phyloP scores from a whole-genome alignment of 2,113 vertebrate genomes.

The Ancistrus triradiatus region DNA sequence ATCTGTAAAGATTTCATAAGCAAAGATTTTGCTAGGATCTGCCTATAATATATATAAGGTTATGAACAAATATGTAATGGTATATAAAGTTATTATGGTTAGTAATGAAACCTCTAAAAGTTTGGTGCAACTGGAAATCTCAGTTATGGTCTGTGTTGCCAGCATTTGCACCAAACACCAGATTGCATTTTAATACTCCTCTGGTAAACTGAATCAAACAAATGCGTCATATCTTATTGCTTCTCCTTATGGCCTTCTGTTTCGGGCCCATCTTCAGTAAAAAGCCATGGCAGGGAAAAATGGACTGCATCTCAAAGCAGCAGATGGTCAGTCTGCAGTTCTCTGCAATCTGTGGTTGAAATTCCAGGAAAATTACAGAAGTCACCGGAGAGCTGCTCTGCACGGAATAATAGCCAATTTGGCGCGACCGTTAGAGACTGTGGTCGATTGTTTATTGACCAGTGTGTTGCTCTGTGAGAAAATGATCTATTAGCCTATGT shows the following conservation, averaged over 20 bases:
- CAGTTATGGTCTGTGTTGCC: no score
- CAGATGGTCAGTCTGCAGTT: background rate
- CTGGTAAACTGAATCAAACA: background rate
- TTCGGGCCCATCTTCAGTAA: background rate
- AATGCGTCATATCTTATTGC: background rate
- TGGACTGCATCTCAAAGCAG: conserved; percentile 12
- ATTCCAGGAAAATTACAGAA: conserved; percentile 15
- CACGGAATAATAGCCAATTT: background rate
- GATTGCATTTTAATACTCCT: no score
- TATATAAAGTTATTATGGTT: no score
- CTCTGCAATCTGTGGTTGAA: conserved; percentile 1
- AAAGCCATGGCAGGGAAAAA: conserved; percentile 25
- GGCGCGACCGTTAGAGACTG: background rate
- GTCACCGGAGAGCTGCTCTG: background rate
- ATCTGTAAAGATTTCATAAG: no score
- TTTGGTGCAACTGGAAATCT: no score
- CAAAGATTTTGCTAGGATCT: no score
- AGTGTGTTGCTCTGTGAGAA: background rate
- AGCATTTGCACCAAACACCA: no score
- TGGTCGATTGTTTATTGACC: conserved; percentile 11
- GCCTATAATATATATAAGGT: no score
- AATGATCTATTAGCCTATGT: background rate
- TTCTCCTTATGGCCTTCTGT: background rate
- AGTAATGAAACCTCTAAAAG: no score
- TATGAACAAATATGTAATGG: no score